Conservation (phyloP, 2,888 invertebrate genomes). For the Kuschelorhynchus macadamiae region DNA sequence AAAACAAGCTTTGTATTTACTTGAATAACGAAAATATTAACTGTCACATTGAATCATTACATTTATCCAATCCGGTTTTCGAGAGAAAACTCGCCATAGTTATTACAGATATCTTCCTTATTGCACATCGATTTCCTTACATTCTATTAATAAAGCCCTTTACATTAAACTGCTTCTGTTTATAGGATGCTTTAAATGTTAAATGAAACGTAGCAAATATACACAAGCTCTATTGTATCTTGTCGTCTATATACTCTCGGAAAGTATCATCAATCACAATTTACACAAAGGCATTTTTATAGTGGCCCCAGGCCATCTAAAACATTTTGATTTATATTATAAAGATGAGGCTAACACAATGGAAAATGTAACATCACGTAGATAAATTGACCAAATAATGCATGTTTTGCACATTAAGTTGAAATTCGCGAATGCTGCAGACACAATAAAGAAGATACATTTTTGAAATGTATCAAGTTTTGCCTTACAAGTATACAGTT, state of each 20-base stretch:
- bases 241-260: constrained; percentile 35
- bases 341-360: constrained; percentile 48
- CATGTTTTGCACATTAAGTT: constrained; percentile 45
- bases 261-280: constrained; percentile 53
- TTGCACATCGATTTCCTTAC: neutral
- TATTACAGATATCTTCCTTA: neutral
- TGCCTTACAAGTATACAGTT: constrained; percentile 6
- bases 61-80: neutral
- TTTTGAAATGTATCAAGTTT: constrained; percentile 25
- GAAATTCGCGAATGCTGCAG: constrained; percentile 31
- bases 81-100: neutral
- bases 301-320: constrained; percentile 45
- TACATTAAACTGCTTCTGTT: constrained; percentile 65
- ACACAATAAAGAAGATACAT: constrained; percentile 40
- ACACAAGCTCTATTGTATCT: constrained; percentile 53
- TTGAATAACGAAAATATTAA: too few relatives aligned
- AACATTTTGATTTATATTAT: constrained; percentile 48
- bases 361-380: constrained; percentile 49
- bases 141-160: constrained; percentile 17
- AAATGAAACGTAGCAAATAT: constrained; percentile 62
- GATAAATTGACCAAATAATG: constrained; percentile 49
- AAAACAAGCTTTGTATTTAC: too few relatives aligned
- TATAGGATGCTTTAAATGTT: constrained; percentile 63
- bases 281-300: constrained; percentile 51
- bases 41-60: too few relatives aligned